These are phyloP conservation scores for Vespertilio murinus DNA, from an alignment of 2,797 vertebrate genomes.

Conservation along the genomic window DNA sequence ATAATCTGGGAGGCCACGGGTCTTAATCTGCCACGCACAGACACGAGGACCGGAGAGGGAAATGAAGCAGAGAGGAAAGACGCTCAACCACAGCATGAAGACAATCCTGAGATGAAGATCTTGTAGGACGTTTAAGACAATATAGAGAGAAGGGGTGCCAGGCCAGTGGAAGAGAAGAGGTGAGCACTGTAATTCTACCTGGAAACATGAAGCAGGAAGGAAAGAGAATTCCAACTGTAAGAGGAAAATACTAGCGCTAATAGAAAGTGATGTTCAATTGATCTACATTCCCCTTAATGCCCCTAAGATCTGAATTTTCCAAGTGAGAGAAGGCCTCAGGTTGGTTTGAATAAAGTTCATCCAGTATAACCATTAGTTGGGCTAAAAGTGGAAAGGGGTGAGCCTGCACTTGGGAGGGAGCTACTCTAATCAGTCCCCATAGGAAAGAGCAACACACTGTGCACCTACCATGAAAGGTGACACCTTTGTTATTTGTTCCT, in stretches of 20 bases:
- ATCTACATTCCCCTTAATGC: not conserved
- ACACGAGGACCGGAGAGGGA: not conserved
- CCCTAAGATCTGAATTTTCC: not conserved
- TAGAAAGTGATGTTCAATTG: not conserved
- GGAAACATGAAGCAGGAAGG: not conserved
- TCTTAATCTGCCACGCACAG: not conserved
- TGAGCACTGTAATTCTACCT: not conserved
- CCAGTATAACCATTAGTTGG: not conserved
- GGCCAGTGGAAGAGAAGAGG: not conserved
- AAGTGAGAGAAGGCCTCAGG: not conserved
- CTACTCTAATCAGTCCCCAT: accelerated
- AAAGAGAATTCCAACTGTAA: not conserved
- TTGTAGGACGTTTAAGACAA: not conserved
- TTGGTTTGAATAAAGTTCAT: not conserved
- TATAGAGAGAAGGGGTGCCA: not conserved
- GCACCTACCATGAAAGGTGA: not conserved
- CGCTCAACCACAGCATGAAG: not conserved
- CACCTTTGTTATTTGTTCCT: not conserved
- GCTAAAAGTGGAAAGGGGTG: not conserved
- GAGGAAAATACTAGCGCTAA: not conserved
- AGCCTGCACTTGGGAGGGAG: not conserved
- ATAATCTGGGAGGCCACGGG: not conserved
- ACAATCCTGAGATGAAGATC: not conserved
- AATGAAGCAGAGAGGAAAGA: not conserved
- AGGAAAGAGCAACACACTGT: not conserved